Percentiles rank a stretch among this genome's conserved stretches.
Conservation (phyloP, 2,113 vertebrate genomes). For the Electrona antarctica region DNA sequence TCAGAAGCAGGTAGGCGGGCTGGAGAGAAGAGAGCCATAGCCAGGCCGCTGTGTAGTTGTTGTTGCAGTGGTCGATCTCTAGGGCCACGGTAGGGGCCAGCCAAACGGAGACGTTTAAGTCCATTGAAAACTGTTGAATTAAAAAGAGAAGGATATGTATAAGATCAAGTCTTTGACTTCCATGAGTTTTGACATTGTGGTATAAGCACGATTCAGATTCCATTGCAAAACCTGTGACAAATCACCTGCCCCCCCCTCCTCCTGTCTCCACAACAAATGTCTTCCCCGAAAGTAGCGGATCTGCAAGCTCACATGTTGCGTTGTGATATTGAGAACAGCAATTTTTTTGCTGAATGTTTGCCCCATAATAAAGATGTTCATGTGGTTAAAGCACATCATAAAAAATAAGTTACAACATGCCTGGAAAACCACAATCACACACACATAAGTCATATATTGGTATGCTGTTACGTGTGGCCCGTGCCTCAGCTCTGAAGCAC, state of each 20-base stretch:
- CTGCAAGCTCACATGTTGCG: too few species aligned
- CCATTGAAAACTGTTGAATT: constrained; percentile 36
- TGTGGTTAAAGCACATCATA: too few species aligned
- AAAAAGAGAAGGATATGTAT: neutral
- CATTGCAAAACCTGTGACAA: too few species aligned
- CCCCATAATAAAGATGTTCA: too few species aligned
- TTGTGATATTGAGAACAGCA: too few species aligned
- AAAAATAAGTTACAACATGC: neutral
- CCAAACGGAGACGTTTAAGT: constrained; percentile 28
- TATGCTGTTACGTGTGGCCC: neutral
- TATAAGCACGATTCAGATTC: too few species aligned
- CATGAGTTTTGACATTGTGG: too few species aligned
- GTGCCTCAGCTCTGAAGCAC: neutral
- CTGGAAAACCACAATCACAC: neutral
- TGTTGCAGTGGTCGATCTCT: constrained; percentile 18
- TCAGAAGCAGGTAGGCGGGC: constrained; percentile 61
- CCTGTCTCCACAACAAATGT: too few species aligned
- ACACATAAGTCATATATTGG: neutral
- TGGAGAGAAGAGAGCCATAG: constrained; percentile 58
- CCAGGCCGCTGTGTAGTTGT: constrained; percentile 61
- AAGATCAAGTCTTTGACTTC: neutral
- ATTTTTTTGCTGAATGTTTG: too few species aligned
- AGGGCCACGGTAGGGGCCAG: constrained; percentile 1
- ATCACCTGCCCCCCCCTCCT: too few species aligned
- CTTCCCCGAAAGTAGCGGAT: too few species aligned